phyloP scores from a whole-genome alignment of 2,888 invertebrate species.

The Siphonodentalium dalli region DNA sequence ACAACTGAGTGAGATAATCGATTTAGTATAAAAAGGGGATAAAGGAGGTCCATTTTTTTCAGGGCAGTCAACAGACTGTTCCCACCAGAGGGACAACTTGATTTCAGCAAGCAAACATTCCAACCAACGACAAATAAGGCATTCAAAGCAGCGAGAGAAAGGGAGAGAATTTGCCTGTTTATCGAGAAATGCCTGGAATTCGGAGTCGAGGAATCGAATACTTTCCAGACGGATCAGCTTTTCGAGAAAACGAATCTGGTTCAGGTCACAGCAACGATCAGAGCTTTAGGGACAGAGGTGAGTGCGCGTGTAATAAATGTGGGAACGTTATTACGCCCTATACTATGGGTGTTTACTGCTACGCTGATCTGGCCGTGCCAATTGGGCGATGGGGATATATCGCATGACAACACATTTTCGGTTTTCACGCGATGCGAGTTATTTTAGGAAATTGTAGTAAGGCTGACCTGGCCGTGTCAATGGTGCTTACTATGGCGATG shows the following conservation, averaged over 20 bases:
- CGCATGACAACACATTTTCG: no score
- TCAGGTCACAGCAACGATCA: constrained; percentile 49
- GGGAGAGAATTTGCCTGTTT: constrained; percentile 46
- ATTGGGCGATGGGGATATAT: no score
- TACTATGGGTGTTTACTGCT: no score
- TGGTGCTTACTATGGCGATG: neutral
- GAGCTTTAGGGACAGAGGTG: constrained; percentile 53
- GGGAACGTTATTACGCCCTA: no score
- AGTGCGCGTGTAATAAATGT: neutral
- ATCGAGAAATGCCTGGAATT: constrained; percentile 38
- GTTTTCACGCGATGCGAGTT: no score
- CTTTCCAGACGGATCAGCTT: constrained; percentile 52
- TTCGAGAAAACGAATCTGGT: constrained; percentile 51
- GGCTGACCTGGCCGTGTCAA: neutral
- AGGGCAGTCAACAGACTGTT: constrained; percentile 39
- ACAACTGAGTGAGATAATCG: no score
- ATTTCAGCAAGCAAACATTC: constrained; percentile 38
- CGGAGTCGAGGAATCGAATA: constrained; percentile 41
- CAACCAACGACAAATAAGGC: constrained; percentile 35
- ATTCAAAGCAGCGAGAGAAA: constrained; percentile 38
- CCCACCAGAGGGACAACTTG: constrained; percentile 33
- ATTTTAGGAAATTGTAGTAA: no score
- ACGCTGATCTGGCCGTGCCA: no score
- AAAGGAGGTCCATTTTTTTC: constrained; percentile 19
- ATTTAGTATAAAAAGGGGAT: no score